Percentiles rank a stretch among this genome's conserved stretches.
Conservation (phyloP, 2,113 vertebrate species). For the Eulemur rufifrons region DNA sequence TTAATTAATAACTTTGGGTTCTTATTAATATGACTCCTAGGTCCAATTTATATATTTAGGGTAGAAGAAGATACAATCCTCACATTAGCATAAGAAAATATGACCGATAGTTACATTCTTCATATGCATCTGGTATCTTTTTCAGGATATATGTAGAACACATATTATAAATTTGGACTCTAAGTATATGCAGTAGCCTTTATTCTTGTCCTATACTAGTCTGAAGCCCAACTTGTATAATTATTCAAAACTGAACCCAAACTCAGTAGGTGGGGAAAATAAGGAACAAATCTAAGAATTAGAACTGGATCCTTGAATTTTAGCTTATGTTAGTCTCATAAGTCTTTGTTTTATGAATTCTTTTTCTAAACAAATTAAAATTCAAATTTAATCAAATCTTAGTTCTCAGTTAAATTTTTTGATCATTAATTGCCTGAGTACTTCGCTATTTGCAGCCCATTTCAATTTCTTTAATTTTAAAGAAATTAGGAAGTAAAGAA, state of each 20-base stretch:
- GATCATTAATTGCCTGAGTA: background rate
- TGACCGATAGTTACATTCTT: background rate
- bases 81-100: background rate
- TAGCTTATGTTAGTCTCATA: background rate
- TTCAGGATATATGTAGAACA: background rate
- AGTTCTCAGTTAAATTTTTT: background rate
- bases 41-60: background rate
- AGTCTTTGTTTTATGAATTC: background rate
- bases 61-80: background rate
- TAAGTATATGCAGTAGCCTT: background rate
- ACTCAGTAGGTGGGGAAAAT: background rate
- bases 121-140: background rate
- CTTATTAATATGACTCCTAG: background rate
- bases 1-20: background rate
- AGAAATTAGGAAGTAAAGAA: background rate
- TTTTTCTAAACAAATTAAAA: background rate
- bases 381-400: background rate
- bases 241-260: background rate
- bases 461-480: constrained; percentile 25
- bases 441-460: background rate
- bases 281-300: background rate
- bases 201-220: background rate
- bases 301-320: background rate
- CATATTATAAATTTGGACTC: background rate
- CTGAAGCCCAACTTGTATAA: background rate